Percentiles rank a stretch among this genome's conserved stretches.
These are phyloP conservation scores for Colletes gigas DNA, from an alignment of 1,140 invertebrate species.

Conservation along the genomic window DNA sequence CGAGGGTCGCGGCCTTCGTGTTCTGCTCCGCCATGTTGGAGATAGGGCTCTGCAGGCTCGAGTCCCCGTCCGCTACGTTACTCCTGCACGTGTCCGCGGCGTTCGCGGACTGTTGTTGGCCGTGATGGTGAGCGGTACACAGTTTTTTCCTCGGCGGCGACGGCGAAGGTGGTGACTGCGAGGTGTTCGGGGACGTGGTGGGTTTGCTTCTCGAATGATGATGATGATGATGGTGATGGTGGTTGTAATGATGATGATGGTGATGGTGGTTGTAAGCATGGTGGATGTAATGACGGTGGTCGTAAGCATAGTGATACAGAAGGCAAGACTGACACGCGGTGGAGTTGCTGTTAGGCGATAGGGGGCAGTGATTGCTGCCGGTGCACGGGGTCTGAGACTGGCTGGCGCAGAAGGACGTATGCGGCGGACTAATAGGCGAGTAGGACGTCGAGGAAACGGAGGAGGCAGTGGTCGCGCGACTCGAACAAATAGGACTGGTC, in stretches of 20 bases:
- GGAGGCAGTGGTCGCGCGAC: slow-evolving; percentile 54
- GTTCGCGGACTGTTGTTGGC: slow-evolving; percentile 54
- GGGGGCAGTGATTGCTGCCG: slow-evolving; percentile 11
- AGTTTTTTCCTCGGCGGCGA: slow-evolving; percentile 72
- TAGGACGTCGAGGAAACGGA: slow-evolving; percentile 58
- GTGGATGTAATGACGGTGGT: slow-evolving; percentile 7
- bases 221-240: slow-evolving; percentile 67
- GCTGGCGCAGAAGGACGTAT: slow-evolving; percentile 40
- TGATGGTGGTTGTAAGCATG: slow-evolving; percentile 66
- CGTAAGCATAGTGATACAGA: slow-evolving; percentile 35
- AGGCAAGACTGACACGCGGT: slow-evolving; percentile 72
- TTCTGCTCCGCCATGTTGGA: slow-evolving; percentile 47
- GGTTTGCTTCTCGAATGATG: slow-evolving; percentile 65
- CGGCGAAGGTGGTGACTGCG: slow-evolving; percentile 15
- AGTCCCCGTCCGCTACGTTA: slow-evolving; percentile 31
- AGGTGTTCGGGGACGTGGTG: not conserved
- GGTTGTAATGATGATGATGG: slow-evolving; percentile 67
- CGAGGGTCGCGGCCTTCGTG: slow-evolving; percentile 79
- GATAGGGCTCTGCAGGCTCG: slow-evolving; percentile 56
- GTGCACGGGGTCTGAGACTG: slow-evolving; percentile 27
- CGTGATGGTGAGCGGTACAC: slow-evolving; percentile 70
- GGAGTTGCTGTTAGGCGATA: slow-evolving; percentile 39
- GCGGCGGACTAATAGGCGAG: slow-evolving; percentile 49
- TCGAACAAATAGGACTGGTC: slow-evolving; percentile 62
- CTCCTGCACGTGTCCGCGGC: slow-evolving; percentile 36